Base-by-base conservation (phyloP, 2,113 vertebrate genomes). In the Osmerus mordax region DNA sequence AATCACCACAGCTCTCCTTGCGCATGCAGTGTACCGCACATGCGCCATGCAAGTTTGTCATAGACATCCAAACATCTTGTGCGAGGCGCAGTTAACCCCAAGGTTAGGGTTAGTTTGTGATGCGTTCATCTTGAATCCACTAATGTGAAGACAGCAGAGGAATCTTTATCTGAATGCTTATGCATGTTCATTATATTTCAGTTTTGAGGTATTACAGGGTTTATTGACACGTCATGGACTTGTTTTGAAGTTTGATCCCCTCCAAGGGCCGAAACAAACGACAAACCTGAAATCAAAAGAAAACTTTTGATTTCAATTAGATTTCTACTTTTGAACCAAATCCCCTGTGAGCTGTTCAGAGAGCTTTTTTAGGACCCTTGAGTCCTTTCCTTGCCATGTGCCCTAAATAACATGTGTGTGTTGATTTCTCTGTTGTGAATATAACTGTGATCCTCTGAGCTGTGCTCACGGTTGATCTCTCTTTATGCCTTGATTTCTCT, bases 401-500 rank as follows among this genome's bases (percentile, higher is more conserved):
- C 67, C 54, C 75, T 62, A 77, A 52, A 73, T 53, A 68, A 74
- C 21, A 28, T 11, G 41, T 74, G 66, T 80, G 71, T 82, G 86
- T 86, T 71, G 53, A 79, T 91, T 84, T 90, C 72, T 86, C 78
- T 87, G 89, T 92, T 89, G 89, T 90, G 84, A 77, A 77, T 89
- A 77, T 91, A 70, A 32, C 77, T 89, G 89, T 90, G 78, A 87
- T 80, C 69, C 77, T 84, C 64, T 54, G 82, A 82, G 82, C 80
- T 77, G 63, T 78, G 76, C 78, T 83, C 81, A 87, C 72, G 0
- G 60, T 90, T 78, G 87, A 74, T 91, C 79, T 91, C 88, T 90
- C 68, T 86, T 86, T 88, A 86, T 90, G 78, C 83, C 83, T 87
- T 65, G 56, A 78, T 90, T 88, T 89, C 88, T 91, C 81, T 93